Evolutionary conservation across 2,113 vertebrate genomes (phyloP).

Genomic region (Callocephalon fimbriatum): DNA sequence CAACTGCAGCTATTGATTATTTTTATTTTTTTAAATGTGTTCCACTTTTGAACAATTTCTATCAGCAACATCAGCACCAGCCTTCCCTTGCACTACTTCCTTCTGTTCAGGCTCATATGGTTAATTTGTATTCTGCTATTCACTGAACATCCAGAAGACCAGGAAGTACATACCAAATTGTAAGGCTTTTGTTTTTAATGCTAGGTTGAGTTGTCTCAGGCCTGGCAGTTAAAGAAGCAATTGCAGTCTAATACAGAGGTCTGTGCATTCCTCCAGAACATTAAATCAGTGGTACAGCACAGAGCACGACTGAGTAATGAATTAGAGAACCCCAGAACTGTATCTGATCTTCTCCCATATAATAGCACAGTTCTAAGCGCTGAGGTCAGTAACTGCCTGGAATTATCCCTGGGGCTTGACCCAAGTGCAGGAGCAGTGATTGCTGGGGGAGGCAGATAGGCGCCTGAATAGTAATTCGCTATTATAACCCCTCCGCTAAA

Average conservation of each 20-base stretch:
- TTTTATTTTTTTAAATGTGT: too few relatives aligned
- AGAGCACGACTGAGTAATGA: neutral
- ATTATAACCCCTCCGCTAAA: neutral
- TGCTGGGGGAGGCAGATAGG: neutral
- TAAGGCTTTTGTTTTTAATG: neutral
- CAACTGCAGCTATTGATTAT: neutral
- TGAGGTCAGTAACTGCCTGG: neutral
- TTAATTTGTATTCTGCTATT: neutral
- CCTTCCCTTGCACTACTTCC: neutral
- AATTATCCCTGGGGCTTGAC: neutral
- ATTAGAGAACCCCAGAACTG: too few relatives aligned
- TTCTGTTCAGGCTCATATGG: neutral
- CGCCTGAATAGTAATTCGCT: neutral
- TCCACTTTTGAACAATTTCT: neutral
- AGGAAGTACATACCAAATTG: neutral
- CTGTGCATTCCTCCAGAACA: neutral
- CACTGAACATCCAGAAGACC: neutral
- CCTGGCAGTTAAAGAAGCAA: neutral
- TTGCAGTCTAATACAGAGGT: neutral
- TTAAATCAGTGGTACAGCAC: rapidly evolving
- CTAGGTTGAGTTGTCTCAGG: neutral
- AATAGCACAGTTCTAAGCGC: rapidly evolving
- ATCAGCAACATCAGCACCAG: neutral
- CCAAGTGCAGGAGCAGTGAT: neutral
- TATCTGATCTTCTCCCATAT: neutral